Evolutionary conservation across 2,113 vertebrate species (phyloP).

Genomic region (Colistium nudipinnis): DNA sequence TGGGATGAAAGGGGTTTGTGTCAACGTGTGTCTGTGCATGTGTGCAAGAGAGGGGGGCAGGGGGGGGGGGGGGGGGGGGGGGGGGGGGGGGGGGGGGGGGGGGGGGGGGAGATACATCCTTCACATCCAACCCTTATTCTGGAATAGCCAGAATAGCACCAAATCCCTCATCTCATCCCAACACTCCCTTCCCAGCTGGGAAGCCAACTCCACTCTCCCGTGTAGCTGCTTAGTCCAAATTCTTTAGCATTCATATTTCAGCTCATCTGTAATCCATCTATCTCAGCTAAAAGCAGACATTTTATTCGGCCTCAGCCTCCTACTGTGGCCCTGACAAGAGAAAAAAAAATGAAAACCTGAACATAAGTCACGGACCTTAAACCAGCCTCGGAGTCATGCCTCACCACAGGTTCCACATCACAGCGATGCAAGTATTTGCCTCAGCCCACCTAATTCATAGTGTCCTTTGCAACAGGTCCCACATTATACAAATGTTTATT

Average conservation of each 20-base stretch:
- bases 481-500: constrained; percentile 45
- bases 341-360: neutral
- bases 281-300: constrained; percentile 19
- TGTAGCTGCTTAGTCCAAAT: constrained; percentile 34
- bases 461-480: constrained; percentile 17
- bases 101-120: constrained; percentile 7
- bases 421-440: constrained; percentile 17
- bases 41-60: too few species aligned
- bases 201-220: constrained; percentile 17
- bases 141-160: constrained; percentile 61
- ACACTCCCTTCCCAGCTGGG: constrained; percentile 30
- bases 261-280: constrained; percentile 50
- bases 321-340: neutral
- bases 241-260: constrained; percentile 51
- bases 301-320: constrained; percentile 32
- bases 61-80: neutral
- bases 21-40: constrained; percentile 5
- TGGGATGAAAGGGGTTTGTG: constrained; percentile 62
- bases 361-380: constrained; percentile 34
- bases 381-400: constrained; percentile 34
- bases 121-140: constrained; percentile 54
- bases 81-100: neutral
- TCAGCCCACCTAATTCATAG: constrained; percentile 27
- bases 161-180: constrained; percentile 51
- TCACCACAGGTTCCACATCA: constrained; percentile 52